Percentiles rank a stretch among this genome's conserved stretches.
These are phyloP conservation scores for Moxostoma hubbsi DNA, from an alignment of 2,797 vertebrate genomes.

Conservation along the genomic window DNA sequence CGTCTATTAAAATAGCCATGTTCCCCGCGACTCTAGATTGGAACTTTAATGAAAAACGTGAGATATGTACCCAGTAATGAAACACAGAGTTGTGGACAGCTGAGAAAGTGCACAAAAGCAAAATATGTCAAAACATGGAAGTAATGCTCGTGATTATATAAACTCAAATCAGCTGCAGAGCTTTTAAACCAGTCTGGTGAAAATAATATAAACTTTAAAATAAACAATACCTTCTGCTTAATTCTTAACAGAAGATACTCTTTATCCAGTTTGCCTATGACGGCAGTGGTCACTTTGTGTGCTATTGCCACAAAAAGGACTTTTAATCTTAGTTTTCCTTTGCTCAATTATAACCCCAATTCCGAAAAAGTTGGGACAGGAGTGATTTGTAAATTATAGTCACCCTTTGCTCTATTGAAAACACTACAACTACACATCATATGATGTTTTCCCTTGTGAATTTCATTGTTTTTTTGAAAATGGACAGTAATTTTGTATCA, in stretches of 20 bases:
- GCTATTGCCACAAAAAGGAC: neutral
- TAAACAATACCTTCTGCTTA: neutral
- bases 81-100: conserved; percentile 7
- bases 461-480: too few relatives aligned
- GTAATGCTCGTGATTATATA: neutral
- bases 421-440: too few relatives aligned
- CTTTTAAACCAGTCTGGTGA: neutral
- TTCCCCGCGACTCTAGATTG: conserved; percentile 28
- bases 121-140: neutral
- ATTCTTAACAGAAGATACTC: neutral
- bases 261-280: neutral
- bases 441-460: too few relatives aligned
- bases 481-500: too few relatives aligned
- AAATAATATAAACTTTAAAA: neutral
- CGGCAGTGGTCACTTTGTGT: neutral
- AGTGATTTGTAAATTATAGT: too few relatives aligned
- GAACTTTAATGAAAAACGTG: conserved; percentile 49
- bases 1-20: conserved; percentile 53
- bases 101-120: neutral
- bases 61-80: conserved; percentile 26
- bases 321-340: neutral
- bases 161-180: neutral
- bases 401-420: too few relatives aligned
- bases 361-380: too few relatives aligned
- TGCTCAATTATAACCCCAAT: neutral